Conservation (phyloP, 2,888 invertebrate genomes). For the Caradrina clavipalpis region DNA sequence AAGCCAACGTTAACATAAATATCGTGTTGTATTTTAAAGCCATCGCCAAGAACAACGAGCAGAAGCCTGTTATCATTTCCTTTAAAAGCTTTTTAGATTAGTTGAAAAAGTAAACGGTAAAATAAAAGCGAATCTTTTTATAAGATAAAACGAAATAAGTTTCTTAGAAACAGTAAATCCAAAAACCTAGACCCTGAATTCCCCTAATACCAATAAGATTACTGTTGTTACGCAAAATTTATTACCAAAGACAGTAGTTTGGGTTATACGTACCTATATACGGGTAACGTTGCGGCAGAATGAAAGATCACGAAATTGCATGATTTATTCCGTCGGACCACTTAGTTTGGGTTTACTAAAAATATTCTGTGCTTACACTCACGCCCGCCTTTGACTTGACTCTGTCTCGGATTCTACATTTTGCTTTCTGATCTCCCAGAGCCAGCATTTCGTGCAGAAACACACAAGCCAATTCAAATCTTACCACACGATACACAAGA, state of each 20-base stretch:
- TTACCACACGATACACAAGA: slow-evolving; percentile 64
- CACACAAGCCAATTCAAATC: slow-evolving; percentile 70
- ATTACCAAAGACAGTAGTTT: slow-evolving; percentile 14
- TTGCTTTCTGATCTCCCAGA: slow-evolving; percentile 76
- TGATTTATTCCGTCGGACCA: slow-evolving; percentile 74
- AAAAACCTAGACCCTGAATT: slow-evolving; percentile 3
- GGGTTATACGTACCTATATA: background rate
- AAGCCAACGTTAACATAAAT: background rate
- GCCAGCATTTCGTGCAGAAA: slow-evolving; percentile 66
- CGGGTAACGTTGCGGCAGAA: slow-evolving; percentile 29
- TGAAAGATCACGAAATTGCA: slow-evolving; percentile 62
- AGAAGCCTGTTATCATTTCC: background rate
- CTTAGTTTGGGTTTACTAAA: slow-evolving; percentile 74
- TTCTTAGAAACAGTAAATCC: background rate
- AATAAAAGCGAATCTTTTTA: background rate
- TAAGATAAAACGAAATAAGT: slow-evolving; percentile 7
- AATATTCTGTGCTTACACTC: slow-evolving; percentile 83
- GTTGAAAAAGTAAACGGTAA: background rate
- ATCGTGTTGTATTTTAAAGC: background rate
- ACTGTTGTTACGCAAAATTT: slow-evolving; percentile 24
- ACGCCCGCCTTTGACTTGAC: slow-evolving; percentile 79
- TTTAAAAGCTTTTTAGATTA: slow-evolving; percentile 6
- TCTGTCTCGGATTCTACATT: slow-evolving; percentile 84
- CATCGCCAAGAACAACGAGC: background rate
- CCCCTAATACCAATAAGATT: slow-evolving; percentile 14